Evolutionary conservation across 1,140 invertebrate species (phyloP), one percentile per base, ranked within the genome.

Genomic region (Hypsibius dujardini): DNA sequence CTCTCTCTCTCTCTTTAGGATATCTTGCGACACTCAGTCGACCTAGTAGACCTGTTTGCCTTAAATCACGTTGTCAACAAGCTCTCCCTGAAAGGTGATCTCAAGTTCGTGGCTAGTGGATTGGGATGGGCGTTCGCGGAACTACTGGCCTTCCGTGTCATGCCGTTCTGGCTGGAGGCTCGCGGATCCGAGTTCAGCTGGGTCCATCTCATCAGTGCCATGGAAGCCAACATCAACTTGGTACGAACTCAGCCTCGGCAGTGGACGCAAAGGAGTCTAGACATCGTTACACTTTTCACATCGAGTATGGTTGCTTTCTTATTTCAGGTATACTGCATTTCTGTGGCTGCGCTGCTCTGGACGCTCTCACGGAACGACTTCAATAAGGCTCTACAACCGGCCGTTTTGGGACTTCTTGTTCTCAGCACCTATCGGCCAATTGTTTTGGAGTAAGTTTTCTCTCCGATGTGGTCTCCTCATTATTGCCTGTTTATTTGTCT

Each of bases 91-190:
- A 82, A 83, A 76, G 81, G 82, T 62, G 81, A 83, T 74, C 75
- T 90, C 0, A 96, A 96, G 82, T 88, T 97, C 71, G 82, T 98
- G 72, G 92, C 92, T 12, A 90, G 92, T 75, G 94, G 92, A 3
- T 85, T 96, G 72, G 90, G 92, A 71, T 98, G 95, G 95, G 92
- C 93, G 2, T 88, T 90, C 74, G 94, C 95, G 47, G 94, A 98
- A 83, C 86, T 95, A 46, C 75, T 92, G 45, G 82, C 92, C 67
- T 90, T 90, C 1, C 84, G 91, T 77, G 88, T 91, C 76, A 81
- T 96, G 46, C 84, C 90, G 59, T 80, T 97, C 1, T 96, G 93
- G 92, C 86, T 93, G 71, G 94, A 93, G 70, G 94, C 93, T 0
- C 82, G 92, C 76, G 94, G 92, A 2, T 87, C 92, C 1, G 94